phyloP scores from a whole-genome alignment of 2,113 vertebrate genomes.

The Talpa occidentalis region DNA sequence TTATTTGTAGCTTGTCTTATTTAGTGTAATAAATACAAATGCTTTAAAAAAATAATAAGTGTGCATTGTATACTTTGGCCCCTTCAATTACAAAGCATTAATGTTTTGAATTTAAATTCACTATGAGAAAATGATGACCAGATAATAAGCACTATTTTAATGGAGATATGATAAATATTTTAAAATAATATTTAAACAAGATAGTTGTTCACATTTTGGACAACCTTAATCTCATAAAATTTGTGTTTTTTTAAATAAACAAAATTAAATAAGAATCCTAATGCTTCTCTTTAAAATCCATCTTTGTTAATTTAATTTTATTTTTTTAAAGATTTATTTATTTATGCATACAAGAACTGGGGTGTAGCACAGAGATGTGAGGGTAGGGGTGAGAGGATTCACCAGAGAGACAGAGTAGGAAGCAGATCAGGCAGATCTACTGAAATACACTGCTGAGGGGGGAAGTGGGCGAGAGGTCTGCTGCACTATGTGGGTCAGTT shows the following conservation, averaged over 20 bases:
- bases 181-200: neutral
- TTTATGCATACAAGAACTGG: no score
- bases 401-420: no score
- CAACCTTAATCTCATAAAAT: neutral
- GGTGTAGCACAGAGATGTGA: no score
- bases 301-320: no score
- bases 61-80: neutral
- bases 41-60: neutral
- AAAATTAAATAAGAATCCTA: neutral
- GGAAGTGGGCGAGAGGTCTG: no score
- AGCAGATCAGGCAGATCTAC: no score
- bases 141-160: neutral
- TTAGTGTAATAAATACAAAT: neutral
- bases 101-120: constrained; percentile 12
- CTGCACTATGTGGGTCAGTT: no score
- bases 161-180: neutral
- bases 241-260: neutral
- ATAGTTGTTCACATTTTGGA: neutral
- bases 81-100: neutral
- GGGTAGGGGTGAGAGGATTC: no score
- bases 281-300: neutral
- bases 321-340: no score
- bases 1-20: neutral
- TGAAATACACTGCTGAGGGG: no score
- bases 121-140: neutral